Base-by-base conservation (phyloP, 2,888 invertebrate species). In the Craniophora ligustri region DNA sequence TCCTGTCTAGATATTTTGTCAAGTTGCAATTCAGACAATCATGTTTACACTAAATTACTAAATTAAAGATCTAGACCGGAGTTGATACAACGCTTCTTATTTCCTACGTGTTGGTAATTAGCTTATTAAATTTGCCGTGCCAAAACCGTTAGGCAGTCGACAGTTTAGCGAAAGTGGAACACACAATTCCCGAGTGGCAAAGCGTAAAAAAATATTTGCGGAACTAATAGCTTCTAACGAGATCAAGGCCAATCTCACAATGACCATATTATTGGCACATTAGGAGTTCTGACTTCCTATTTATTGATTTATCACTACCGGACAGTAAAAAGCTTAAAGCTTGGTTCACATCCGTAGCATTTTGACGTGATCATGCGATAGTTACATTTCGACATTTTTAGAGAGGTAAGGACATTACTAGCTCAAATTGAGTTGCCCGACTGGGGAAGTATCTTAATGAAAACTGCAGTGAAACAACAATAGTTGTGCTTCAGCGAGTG, bases 141-240 rank as follows among this genome's bases (percentile, higher is more conserved):
- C 59, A 65, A 66, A 60, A 44, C 59, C 49, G 62, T 67, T 60
- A 66, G 44, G 47, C 55, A 41, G 47, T 39, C 41, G 46, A 47
- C 42, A 53, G 38, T 41, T 38, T 32, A 69, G 42, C 40, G 61
- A 61, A 69, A 69, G 61, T 57, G 45, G 61, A 54, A 72, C 61
- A 40, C 40, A 56, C 45, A 28, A 49, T 46, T n/a, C 16, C 45
- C 41, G 44, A 73, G 46, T 39, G 41, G 31, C 26, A 42, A 23
- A 56, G 47, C 23, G 64, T 34, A 51, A 49, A 45, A 45, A 10
- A n/a, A n/a, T n/a, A n/a, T 35, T 56, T 64, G 57, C 50, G 34
- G 47, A 68, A 53, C 59, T 14, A 40, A 21, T 40, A 30, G 21
- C 11, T 11, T 39, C 44, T 42, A 44, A 46, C 46, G 47, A 54